Percentiles rank a stretch among this genome's conserved stretches.
These are phyloP conservation scores for Edolisoma coerulescens DNA, from an alignment of 2,113 vertebrate genomes.

Conservation along the genomic window DNA sequence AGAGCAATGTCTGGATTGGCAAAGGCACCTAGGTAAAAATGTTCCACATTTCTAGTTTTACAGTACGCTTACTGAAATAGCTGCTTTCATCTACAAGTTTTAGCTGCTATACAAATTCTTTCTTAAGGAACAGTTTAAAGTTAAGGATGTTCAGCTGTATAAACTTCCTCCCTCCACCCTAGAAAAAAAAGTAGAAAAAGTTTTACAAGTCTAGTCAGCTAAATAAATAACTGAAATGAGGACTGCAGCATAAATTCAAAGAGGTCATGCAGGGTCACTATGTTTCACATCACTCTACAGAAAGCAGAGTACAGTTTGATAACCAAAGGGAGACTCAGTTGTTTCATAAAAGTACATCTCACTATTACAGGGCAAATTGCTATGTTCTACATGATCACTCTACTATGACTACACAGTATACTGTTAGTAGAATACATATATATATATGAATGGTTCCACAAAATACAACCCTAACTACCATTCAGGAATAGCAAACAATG, in stretches of 20 bases:
- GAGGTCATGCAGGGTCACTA: background rate
- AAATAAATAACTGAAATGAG: constrained; percentile 19
- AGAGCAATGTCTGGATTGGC: background rate
- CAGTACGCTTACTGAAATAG: background rate
- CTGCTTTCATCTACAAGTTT: background rate
- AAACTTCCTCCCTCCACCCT: constrained; percentile 31
- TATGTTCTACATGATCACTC: background rate
- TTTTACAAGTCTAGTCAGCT: background rate
- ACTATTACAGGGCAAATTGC: background rate
- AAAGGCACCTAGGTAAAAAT: background rate
- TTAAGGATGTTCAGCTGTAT: constrained; percentile 38
- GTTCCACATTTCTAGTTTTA: background rate
- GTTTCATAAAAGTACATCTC: background rate
- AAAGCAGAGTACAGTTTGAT: background rate
- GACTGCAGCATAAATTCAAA: background rate
- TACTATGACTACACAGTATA: background rate
- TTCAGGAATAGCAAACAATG: background rate
- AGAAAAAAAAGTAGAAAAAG: background rate
- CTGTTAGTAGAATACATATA: background rate
- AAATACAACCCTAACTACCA: background rate
- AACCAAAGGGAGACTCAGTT: background rate
- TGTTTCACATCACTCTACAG: background rate
- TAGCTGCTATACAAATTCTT: constrained; percentile 5
- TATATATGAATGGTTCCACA: background rate
- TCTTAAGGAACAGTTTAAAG: constrained; percentile 31